A percentile compares a stretch with the other conserved stretches of the same genome.
Conservation (phyloP, 2,113 vertebrate species). For the Gymnarchus niloticus region DNA sequence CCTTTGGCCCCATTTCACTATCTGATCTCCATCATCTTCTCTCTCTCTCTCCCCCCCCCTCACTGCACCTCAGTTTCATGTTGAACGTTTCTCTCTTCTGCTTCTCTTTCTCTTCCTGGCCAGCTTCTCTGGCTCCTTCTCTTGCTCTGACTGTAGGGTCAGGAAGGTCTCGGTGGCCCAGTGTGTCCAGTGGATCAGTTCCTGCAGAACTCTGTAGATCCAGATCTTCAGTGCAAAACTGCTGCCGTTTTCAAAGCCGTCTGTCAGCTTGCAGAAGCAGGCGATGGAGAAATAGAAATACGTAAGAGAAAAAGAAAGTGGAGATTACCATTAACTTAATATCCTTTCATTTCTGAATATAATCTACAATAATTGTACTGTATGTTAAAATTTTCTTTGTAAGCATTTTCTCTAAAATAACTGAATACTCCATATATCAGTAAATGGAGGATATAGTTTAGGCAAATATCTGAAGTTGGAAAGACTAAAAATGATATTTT, state of each 20-base stretch:
- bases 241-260: conserved; percentile 18
- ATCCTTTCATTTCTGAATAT: too few species aligned
- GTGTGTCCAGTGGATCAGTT: conserved; percentile 59
- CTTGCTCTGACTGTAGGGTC: conserved; percentile 19
- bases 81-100: conserved; percentile 26
- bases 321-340: neutral
- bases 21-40: neutral
- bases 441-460: too few species aligned
- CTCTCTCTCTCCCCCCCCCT: neutral
- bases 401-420: neutral
- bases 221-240: conserved; percentile 58
- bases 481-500: neutral
- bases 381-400: neutral
- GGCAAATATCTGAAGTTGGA: too few species aligned
- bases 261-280: conserved; percentile 13
- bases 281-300: neutral
- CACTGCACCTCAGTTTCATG: conserved; percentile 28
- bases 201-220: conserved; percentile 54
- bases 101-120: conserved; percentile 21
- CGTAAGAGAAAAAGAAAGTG: neutral
- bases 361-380: too few species aligned
- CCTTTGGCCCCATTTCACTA: neutral
- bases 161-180: conserved; percentile 42
- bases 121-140: conserved; percentile 15
- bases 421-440: too few species aligned